Conservation (phyloP, 1,140 invertebrate genomes). For the Colletes latitarsis region DNA sequence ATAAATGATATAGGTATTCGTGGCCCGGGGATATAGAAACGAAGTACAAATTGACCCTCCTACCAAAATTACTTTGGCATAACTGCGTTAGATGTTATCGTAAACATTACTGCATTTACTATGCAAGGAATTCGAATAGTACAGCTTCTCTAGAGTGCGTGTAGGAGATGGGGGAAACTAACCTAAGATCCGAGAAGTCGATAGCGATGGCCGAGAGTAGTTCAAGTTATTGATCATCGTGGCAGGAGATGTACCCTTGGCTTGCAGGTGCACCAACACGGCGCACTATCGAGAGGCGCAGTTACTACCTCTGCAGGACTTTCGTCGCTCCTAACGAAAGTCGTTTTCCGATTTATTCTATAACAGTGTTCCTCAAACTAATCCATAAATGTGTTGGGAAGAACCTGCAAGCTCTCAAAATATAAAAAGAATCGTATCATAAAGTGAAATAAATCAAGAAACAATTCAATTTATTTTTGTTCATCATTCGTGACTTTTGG, state of each 20-base stretch:
- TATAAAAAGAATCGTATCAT: too few relatives aligned
- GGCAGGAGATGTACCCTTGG: constrained; percentile 51
- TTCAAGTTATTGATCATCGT: constrained; percentile 70
- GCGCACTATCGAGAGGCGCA: constrained; percentile 12
- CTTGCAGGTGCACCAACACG: constrained; percentile 47
- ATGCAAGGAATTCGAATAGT: not conserved
- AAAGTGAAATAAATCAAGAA: too few relatives aligned
- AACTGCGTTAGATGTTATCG: not conserved
- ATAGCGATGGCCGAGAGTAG: constrained; percentile 58
- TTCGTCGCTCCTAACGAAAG: constrained; percentile 11
- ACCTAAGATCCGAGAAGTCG: constrained; percentile 59
- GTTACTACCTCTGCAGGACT: constrained; percentile 29
- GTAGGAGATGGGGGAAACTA: constrained; percentile 37
- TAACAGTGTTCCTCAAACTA: too few relatives aligned
- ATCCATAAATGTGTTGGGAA: too few relatives aligned
- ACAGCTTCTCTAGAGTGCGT: not conserved
- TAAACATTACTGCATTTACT: not conserved
- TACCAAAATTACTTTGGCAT: too few relatives aligned
- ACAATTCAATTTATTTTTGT: too few relatives aligned
- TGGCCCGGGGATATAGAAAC: too few relatives aligned
- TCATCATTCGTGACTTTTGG: too few relatives aligned
- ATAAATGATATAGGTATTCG: too few relatives aligned
- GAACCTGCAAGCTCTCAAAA: too few relatives aligned
- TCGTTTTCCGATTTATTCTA: constrained; percentile 32
- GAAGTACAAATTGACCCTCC: too few relatives aligned